phyloP scores from a whole-genome alignment of 2,888 invertebrate species.

The Phania funesta region DNA sequence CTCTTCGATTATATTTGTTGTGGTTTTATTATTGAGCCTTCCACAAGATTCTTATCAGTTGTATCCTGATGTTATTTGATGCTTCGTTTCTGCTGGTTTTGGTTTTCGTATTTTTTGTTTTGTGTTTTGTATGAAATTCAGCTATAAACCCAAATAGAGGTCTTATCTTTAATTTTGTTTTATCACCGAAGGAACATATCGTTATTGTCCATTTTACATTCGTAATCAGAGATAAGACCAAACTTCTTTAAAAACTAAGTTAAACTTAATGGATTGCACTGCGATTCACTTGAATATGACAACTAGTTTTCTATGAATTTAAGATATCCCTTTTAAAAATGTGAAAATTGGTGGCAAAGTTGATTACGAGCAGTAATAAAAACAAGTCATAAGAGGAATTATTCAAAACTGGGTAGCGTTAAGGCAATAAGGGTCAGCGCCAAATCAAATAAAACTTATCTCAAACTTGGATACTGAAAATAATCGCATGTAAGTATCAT shows the following conservation, averaged over 20 bases:
- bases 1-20: constrained; percentile 17
- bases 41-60: constrained; percentile 65
- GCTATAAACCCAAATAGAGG: constrained; percentile 29
- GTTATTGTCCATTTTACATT: constrained; percentile 63
- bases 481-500: no score
- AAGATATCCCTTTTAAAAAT: no score
- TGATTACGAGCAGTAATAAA: no score
- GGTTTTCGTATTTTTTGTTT: background rate
- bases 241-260: background rate
- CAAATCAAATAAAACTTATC: no score
- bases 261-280: constrained; percentile 17
- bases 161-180: constrained; percentile 59
- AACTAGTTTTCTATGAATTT: no score
- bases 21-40: constrained; percentile 41
- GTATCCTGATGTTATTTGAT: constrained; percentile 16
- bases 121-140: constrained; percentile 56
- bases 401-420: no score
- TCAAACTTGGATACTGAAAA: no score
- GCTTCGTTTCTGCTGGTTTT: constrained; percentile 21
- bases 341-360: no score
- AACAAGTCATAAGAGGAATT: no score
- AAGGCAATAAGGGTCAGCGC: no score
- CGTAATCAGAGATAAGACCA: constrained; percentile 44
- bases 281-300: no score
- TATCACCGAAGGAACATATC: constrained; percentile 51